Percentiles rank a stretch among this genome's conserved stretches.
phyloP scores from a whole-genome alignment of 2,888 invertebrate species.

The Tyria jacobaeae region DNA sequence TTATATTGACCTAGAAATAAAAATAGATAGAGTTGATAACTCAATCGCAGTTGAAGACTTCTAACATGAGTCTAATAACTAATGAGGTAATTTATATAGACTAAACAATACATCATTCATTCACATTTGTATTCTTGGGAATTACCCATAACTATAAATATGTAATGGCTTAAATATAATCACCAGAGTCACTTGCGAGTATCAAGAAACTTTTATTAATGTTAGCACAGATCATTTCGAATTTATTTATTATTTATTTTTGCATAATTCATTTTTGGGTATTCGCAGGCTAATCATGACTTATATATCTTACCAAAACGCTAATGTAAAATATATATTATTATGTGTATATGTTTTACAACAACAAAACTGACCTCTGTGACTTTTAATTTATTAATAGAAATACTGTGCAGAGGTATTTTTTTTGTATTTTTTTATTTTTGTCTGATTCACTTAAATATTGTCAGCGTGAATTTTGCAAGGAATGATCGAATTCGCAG shows the following conservation, averaged over 20 bases:
- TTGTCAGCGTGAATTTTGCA: conserved; percentile 33
- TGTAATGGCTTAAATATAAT: not conserved
- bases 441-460: conserved; percentile 6
- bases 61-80: too few relatives aligned
- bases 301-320: not conserved
- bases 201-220: too few relatives aligned
- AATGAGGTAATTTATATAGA: not conserved
- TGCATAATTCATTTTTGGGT: too few relatives aligned
- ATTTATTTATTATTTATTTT: too few relatives aligned
- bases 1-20: not conserved
- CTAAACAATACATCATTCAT: not conserved
- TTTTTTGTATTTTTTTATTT: conserved; percentile 1
- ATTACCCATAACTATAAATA: not conserved
- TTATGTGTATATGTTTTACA: not conserved
- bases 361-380: not conserved
- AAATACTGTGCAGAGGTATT: not conserved
- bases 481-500: conserved; percentile 43
- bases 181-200: too few relatives aligned
- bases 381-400: not conserved
- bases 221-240: too few relatives aligned
- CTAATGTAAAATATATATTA: not conserved
- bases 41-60: not conserved
- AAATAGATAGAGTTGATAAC: not conserved
- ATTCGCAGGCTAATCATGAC: not conserved
- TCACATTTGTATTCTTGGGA: not conserved